Percentiles rank a stretch among this genome's conserved stretches.
Evolutionary conservation across 2,888 invertebrate species (phyloP).

Genomic region (Chrysolina americana): DNA sequence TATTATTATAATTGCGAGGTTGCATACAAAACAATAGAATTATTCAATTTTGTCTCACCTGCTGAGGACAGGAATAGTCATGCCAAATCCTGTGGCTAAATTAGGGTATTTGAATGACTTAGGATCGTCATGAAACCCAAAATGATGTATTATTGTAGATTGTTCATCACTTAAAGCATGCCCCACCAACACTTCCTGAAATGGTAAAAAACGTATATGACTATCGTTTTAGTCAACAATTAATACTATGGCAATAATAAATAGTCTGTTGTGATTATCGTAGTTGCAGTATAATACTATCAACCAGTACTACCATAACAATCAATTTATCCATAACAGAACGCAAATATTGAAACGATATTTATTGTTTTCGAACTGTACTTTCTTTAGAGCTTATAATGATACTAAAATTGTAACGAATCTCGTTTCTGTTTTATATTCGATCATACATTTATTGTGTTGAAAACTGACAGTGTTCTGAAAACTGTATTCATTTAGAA

Average conservation of each 20-base stretch:
- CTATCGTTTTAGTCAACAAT: not conserved
- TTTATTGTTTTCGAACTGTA: too few relatives aligned
- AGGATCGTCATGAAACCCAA: constrained; percentile 81
- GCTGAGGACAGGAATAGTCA: constrained; percentile 78
- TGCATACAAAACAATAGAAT: not conserved
- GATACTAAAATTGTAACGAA: too few relatives aligned
- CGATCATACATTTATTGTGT: too few relatives aligned
- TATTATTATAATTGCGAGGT: too few relatives aligned
- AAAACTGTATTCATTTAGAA: too few relatives aligned
- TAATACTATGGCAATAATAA: too few relatives aligned
- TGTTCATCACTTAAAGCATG: constrained; percentile 83
- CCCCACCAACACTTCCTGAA: constrained; percentile 82
- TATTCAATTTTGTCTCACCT: constrained; percentile 73
- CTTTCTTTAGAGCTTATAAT: too few relatives aligned
- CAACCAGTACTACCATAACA: not conserved
- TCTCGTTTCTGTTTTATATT: too few relatives aligned
- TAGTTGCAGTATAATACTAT: too few relatives aligned
- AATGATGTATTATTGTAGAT: constrained; percentile 94
- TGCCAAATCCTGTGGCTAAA: constrained; percentile 83
- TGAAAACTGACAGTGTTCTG: too few relatives aligned
- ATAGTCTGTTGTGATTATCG: too few relatives aligned
- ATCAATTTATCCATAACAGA: not conserved
- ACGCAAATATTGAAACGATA: too few relatives aligned
- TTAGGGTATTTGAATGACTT: constrained; percentile 87
- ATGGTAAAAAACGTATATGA: constrained; percentile 12